phyloP scores from a whole-genome alignment of 2,113 vertebrate genomes.

The Marmota flaviventris region DNA sequence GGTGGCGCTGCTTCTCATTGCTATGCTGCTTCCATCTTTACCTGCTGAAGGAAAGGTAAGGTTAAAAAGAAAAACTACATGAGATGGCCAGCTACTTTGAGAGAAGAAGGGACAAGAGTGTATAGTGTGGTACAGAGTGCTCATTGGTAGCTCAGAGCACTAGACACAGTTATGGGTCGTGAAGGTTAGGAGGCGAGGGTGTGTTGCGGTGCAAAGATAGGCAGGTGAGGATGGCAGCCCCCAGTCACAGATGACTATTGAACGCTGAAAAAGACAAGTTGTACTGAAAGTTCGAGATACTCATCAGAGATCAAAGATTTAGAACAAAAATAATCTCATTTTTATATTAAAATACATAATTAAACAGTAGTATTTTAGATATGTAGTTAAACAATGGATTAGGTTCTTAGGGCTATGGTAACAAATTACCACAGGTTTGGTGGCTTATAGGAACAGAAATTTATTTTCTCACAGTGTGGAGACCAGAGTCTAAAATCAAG shows the following conservation, averaged over 20 bases:
- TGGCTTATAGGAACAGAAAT: not conserved
- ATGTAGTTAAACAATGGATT: not conserved
- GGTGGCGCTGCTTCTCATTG: slow-evolving; percentile 1
- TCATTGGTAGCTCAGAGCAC: not conserved
- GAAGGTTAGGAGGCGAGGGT: not conserved
- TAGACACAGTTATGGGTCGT: not conserved
- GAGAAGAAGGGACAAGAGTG: not conserved
- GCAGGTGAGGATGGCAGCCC: too few relatives aligned
- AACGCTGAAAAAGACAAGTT: not conserved
- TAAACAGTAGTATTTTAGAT: not conserved
- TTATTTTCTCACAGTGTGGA: not conserved
- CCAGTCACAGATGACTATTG: not conserved
- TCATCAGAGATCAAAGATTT: not conserved
- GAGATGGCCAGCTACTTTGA: not conserved
- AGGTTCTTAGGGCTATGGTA: not conserved
- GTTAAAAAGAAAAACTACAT: not conserved
- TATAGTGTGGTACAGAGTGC: not conserved
- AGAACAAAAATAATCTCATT: not conserved
- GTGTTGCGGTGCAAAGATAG: too few relatives aligned
- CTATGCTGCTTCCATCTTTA: slow-evolving; percentile 20
- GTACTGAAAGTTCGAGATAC: not conserved
- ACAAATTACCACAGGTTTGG: not conserved
- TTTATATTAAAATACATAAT: not conserved
- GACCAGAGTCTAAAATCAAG: not conserved
- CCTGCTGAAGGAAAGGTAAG: slow-evolving; percentile 72